Conservation (phyloP, 2,113 vertebrate species). For the Nyctibius bracteatus region DNA sequence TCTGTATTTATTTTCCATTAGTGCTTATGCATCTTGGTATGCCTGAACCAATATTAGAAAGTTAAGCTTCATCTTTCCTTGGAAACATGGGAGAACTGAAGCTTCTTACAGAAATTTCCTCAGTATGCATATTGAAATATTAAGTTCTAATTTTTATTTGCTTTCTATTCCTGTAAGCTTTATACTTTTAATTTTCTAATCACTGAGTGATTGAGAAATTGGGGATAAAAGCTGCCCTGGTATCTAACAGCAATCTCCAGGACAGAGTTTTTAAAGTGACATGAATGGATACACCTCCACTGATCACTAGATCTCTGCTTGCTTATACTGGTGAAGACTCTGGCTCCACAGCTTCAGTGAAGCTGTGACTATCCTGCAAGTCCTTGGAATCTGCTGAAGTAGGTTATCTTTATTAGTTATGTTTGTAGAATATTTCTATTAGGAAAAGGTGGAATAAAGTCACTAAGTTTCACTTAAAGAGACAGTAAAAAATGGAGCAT, state of each 20-base stretch:
- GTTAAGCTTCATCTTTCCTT: neutral
- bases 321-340: neutral
- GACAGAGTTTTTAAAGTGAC: neutral
- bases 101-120: neutral
- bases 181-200: neutral
- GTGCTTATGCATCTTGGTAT: neutral
- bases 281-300: neutral
- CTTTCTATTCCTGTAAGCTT: neutral
- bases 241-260: neutral
- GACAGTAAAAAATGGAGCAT: neutral
- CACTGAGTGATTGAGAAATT: neutral
- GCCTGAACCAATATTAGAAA: neutral
- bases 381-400: neutral
- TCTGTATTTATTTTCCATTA: constrained; percentile 22
- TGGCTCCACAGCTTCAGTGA: neutral
- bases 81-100: neutral
- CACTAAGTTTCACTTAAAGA: neutral
- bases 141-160: neutral
- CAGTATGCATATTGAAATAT: neutral
- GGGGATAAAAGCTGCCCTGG: neutral
- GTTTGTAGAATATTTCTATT: neutral
- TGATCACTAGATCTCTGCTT: neutral
- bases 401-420: neutral
- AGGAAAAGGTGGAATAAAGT: neutral
- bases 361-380: neutral